Evolutionary conservation across 2,888 invertebrate species (phyloP).

Genomic region (Palloptera scutellata): DNA sequence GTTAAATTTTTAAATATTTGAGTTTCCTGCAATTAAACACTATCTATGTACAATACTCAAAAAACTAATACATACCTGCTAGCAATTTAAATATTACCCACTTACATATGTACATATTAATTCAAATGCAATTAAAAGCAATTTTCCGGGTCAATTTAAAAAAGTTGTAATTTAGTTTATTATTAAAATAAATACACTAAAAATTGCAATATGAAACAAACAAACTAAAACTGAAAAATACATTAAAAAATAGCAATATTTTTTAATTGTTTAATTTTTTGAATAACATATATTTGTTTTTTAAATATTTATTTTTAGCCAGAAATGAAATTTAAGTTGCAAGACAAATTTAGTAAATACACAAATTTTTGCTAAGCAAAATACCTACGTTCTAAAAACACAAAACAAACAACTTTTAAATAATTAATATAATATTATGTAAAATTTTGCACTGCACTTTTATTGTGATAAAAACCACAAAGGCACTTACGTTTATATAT

Average conservation of each 20-base stretch:
- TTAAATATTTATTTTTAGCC: no score
- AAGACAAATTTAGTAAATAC: no score
- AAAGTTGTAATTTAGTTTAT: not conserved
- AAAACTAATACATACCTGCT: no score
- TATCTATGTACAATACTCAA: no score
- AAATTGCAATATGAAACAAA: slow-evolving; percentile 3
- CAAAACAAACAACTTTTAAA: slow-evolving; percentile 1
- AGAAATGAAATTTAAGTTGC: no score
- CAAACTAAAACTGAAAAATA: not conserved
- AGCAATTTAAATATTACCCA: no score
- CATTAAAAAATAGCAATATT: not conserved
- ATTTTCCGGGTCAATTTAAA: no score
- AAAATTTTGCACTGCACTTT: slow-evolving; percentile 40
- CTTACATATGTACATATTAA: no score
- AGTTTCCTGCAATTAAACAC: no score
- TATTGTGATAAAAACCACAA: slow-evolving; percentile 41
- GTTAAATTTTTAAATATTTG: no score
- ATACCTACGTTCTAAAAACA: not conserved
- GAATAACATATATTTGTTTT: not conserved
- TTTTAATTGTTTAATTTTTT: slow-evolving; percentile 3
- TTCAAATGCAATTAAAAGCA: no score
- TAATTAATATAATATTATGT: not conserved
- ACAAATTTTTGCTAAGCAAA: no score
- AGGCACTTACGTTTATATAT: slow-evolving; percentile 40
- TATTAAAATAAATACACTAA: slow-evolving; percentile 9